Evolutionary conservation across 2,113 vertebrate species (phyloP), one percentile per base, ranked within the genome.

Genomic region (Uropsilus gracilis): DNA sequence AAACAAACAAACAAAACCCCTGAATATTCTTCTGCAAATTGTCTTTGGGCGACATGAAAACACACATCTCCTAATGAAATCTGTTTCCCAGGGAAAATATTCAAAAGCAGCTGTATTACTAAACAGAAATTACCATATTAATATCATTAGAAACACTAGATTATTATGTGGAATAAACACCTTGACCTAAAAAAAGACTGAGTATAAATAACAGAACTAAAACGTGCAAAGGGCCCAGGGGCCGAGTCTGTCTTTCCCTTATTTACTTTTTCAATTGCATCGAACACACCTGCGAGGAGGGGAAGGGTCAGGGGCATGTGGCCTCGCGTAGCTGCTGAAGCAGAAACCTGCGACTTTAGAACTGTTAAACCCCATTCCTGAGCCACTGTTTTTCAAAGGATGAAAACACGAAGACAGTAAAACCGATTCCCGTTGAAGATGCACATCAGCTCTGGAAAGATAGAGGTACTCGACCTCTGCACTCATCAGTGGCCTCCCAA

Each of bases 361-460:
- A 66, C 69, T 92, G 87, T 77, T 64, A 90, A 95, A 75, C 20
- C 50, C 39, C 44, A 12, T 68, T 16, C 53, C 44, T 73, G 75
- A 86, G 78, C 34, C 57, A 71, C 44, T 75, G 61, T 82, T 96
- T 96, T 92, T 82, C 46, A 59, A 87, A 94, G 37, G 72, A 94
- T 75, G 48, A 66, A 95, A 80, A 61, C 28, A 48, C 80, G 57
- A 86, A 89, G 91, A 69, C 89, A 89, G 57, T 76, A 75, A 90
- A 93, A 86, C 12, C 11, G 32, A 28, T 34, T 95, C 59, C 28
- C 48, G 6, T 80, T 39, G 34, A 75, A 53, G 63, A 69, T 32
- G 44, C 34, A 86, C 83, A 57, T 69, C 34, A 8, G 64, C 7
- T 64, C 61, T 7, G 39, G 83, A 42, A 61, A 64, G 50, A 87